Evolutionary conservation across 2,113 vertebrate genomes (phyloP).

Genomic region (Promerops cafer): DNA sequence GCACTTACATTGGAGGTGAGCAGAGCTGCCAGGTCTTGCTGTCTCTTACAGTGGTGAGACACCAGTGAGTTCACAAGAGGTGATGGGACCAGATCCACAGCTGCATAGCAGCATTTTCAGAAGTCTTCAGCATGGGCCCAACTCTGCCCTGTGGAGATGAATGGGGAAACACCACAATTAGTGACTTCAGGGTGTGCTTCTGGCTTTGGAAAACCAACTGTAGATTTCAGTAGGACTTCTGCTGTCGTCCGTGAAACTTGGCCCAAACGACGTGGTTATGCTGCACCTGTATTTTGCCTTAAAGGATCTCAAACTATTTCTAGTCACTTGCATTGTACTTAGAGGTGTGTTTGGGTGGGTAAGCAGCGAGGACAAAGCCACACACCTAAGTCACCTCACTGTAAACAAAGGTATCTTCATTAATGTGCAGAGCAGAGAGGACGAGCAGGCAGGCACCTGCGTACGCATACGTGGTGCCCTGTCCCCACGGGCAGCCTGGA

Average conservation of each 20-base stretch:
- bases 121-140: neutral
- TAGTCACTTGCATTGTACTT: neutral
- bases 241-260: neutral
- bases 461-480: rapidly evolving
- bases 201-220: neutral
- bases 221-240: neutral
- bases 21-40: neutral
- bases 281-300: neutral
- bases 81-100: neutral
- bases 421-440: neutral
- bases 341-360: slow-evolving; percentile 25
- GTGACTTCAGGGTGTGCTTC: neutral
- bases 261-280: neutral
- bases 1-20: neutral
- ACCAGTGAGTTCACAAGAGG: neutral
- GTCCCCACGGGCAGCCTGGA: neutral
- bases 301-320: slow-evolving; percentile 11
- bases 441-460: neutral
- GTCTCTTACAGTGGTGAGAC: neutral
- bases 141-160: neutral
- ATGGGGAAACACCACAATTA: neutral
- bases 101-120: neutral
- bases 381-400: neutral
- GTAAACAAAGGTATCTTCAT: neutral
- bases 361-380: slow-evolving; percentile 3